Evolutionary conservation across 2,113 vertebrate genomes (phyloP), one percentile per base, ranked within the genome.

Genomic region (Anguilla japonica): DNA sequence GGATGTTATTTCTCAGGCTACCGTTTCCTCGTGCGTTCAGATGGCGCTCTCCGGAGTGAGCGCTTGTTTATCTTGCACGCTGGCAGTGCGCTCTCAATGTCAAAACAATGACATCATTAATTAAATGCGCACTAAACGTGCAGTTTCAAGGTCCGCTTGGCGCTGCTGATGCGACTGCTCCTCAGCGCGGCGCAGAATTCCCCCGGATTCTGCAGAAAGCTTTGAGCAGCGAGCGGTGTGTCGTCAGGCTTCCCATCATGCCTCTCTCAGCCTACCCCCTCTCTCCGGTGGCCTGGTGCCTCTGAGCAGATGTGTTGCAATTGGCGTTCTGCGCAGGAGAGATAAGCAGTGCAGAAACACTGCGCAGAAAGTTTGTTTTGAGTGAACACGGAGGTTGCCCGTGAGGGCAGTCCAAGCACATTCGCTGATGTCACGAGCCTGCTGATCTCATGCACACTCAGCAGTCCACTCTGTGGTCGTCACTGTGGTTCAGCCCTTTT

Each of bases 71-170:
- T 93, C 89, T 91, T 93, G 81, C 89, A 90, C 88, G 41, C 87
- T 91, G 90, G 86, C 79, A 84, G n/a, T 89, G 83, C 83, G 90
- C 71, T 90, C 88, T 92, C 90, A 92, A 91, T 92, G 92, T 93
- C 93, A 94, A 93, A 94, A 93, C 91, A 94, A 94, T 92, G 91
- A 93, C 91, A 92, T 93, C 60, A 91, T 92, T 93, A 90, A 92
- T 94, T 92, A 92, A 90, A 84, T 87, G 87, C 87, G 85, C 87
- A 83, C 91, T 90, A 90, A 88, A 92, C 85, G 88, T 87, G 79
- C 85, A 41, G 85, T 88, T 92, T 84, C 83, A 81, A 88, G 88
- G 87, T 85, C 84, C 81, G 75, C 80, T 11, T 43, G 67, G 60
- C 86, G 83, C 79, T 84, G 84, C 82, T 82, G 85, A 91, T 85